Evolutionary conservation across 2,113 vertebrate genomes (phyloP).

Genomic region (Petroica traversi): DNA sequence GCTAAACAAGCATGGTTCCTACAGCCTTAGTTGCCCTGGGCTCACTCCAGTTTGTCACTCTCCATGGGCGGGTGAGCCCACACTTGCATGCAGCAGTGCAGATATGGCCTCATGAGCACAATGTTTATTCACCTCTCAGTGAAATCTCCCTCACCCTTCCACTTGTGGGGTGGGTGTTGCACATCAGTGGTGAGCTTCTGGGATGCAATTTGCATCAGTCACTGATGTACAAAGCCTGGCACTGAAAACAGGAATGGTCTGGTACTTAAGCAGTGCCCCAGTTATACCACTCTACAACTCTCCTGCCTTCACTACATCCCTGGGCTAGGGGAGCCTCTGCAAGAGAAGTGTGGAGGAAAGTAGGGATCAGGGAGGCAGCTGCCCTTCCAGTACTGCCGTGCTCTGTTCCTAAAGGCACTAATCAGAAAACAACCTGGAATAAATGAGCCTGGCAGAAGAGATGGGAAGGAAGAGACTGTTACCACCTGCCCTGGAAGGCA

Average conservation of each 20-base stretch:
- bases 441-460: not conserved
- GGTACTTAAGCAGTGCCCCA: not conserved
- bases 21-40: not conserved
- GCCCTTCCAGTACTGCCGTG: not conserved
- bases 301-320: not conserved
- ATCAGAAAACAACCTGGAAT: not conserved
- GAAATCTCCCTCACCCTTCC: not conserved
- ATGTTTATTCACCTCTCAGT: not conserved
- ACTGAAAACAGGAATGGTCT: not conserved
- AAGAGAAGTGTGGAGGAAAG: not conserved
- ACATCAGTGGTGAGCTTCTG: rapidly evolving
- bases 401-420: not conserved
- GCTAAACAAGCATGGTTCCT: not conserved
- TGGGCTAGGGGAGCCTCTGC: rapidly evolving
- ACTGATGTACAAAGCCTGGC: not conserved
- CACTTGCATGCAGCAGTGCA: not conserved
- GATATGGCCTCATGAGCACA: not conserved
- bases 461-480: not conserved
- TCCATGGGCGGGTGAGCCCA: not conserved
- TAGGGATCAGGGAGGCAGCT: not conserved
- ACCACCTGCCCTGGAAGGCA: not conserved
- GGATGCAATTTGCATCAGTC: not conserved
- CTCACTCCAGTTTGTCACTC: not conserved
- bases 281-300: rapidly evolving
- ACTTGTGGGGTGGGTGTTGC: not conserved